phyloP scores from a whole-genome alignment of 2,113 vertebrate species.

The Anthoscopus minutus region DNA sequence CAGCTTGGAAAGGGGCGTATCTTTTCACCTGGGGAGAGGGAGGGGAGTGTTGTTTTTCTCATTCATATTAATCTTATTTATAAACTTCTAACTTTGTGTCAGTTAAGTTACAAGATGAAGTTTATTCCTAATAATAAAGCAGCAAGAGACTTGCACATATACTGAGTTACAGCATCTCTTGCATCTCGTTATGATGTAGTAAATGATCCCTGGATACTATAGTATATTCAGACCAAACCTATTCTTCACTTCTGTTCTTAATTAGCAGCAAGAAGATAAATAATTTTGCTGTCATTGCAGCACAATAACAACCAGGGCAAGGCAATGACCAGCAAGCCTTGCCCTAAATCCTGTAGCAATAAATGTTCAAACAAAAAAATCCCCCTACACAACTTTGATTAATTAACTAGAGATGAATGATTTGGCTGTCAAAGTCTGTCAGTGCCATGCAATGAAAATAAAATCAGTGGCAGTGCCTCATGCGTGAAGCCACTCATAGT shows the following conservation, averaged over 20 bases:
- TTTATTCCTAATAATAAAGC: background rate
- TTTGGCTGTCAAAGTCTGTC: constrained; percentile 57
- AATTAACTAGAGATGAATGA: constrained; percentile 63
- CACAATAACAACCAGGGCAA: background rate
- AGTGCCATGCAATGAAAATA: constrained; percentile 34
- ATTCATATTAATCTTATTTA: background rate
- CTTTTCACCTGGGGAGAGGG: background rate
- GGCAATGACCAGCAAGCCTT: background rate
- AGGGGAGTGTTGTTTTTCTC: background rate
- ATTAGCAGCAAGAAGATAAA: constrained; percentile 54
- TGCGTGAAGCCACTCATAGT: background rate
- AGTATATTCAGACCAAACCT: constrained; percentile 13
- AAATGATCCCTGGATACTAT: background rate
- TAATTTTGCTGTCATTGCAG: constrained; percentile 35
- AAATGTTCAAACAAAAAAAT: background rate
- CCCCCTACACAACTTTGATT: constrained; percentile 2
- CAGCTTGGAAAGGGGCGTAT: background rate
- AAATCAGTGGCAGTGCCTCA: background rate
- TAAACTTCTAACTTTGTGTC: background rate
- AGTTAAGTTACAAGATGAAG: background rate
- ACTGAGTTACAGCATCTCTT: background rate
- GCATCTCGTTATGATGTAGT: constrained; percentile 3
- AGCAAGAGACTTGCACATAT: background rate
- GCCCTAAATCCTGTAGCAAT: constrained; percentile 10
- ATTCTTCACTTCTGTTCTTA: constrained; percentile 33